Evolutionary conservation across 2,797 vertebrate species (phyloP), one percentile per base, ranked within the genome.

Genomic region (Echeneis naucrates): DNA sequence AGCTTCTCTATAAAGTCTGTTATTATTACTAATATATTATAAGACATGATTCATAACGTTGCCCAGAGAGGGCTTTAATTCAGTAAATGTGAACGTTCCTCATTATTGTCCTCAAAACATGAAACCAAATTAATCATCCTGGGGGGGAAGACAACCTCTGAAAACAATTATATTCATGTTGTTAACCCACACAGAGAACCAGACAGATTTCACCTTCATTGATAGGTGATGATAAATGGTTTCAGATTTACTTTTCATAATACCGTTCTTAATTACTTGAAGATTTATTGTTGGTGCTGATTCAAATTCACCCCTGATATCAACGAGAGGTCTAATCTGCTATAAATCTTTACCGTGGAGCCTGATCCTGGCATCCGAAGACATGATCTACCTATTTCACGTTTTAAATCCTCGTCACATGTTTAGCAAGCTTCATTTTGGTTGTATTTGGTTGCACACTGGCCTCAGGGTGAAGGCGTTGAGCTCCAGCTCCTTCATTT

Each of bases 401-500:
- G 47, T 16, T 53, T 59, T 55, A 54, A 72, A 77, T 62, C 37
- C 57, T 56, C 59, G 45, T 64, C 71, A 67, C 45, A 24, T 5
- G 10, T 44, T 70, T 44, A 19, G 65, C 24, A 16, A 56, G 26
- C 69, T 64, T 40, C 40, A 72, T 72, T 58, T 59, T 37, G 57
- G 51, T 50, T 64, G 56, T 67, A 55, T 79, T 58, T 38, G 50
- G 62, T 76, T 86, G 87, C 76, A 74, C 44, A 16, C 45, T 40
- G 44, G 77, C 68, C 61, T 40, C 52, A 35, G 73, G 78, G 62
- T 89, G 72, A 73, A 56, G 9, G 74, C 75, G 76, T 64, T 68
- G 69, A 52, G 58, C 80, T 81, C 30, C 37, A 52, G 78, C 80
- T 67, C 87, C 80, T 89, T 78, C 68, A 24, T 68, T 76, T 78